phyloP scores from a whole-genome alignment of 1,140 invertebrate genomes.

The Goniozus legneri region DNA sequence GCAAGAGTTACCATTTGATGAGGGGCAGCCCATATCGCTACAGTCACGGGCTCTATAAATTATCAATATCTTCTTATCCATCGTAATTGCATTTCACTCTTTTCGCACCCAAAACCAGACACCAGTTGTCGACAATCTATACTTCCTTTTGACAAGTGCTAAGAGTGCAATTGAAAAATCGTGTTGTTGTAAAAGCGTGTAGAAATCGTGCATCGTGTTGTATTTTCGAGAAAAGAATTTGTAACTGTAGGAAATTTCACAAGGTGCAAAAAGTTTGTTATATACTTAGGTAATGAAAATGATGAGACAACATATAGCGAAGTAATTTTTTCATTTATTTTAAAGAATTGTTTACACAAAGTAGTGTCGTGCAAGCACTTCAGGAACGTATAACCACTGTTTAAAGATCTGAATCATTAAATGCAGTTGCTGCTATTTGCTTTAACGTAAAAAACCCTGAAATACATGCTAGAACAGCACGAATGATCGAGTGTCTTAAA shows the following conservation, averaged over 20 bases:
- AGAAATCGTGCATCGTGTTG: conserved; percentile 14
- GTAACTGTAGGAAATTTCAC: neutral
- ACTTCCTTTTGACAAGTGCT: no score
- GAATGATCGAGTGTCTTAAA: conserved; percentile 20
- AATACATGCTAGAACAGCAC: neutral
- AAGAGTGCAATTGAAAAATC: neutral
- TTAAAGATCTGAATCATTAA: neutral
- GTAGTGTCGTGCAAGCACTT: no score
- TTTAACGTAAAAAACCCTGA: neutral
- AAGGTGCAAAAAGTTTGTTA: neutral
- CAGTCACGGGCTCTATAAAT: conserved; percentile 39
- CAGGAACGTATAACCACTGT: neutral
- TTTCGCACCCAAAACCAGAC: neutral
- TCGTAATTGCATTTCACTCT: neutral
- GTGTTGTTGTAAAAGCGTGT: neutral
- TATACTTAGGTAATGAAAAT: conserved; percentile 10
- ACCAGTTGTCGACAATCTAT: neutral
- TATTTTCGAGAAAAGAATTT: conserved; percentile 2
- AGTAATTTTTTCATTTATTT: conserved; percentile 23
- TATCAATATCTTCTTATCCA: conserved; percentile 7
- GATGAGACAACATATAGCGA: conserved; percentile 7
- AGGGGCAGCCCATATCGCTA: conserved; percentile 41
- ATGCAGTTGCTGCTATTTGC: neutral
- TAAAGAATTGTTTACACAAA: conserved; percentile 22
- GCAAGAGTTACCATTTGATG: conserved; percentile 46